Evolutionary conservation across 1,140 invertebrate species (phyloP), one percentile per base, ranked within the genome.

Genomic region (Drosophila nikananu): DNA sequence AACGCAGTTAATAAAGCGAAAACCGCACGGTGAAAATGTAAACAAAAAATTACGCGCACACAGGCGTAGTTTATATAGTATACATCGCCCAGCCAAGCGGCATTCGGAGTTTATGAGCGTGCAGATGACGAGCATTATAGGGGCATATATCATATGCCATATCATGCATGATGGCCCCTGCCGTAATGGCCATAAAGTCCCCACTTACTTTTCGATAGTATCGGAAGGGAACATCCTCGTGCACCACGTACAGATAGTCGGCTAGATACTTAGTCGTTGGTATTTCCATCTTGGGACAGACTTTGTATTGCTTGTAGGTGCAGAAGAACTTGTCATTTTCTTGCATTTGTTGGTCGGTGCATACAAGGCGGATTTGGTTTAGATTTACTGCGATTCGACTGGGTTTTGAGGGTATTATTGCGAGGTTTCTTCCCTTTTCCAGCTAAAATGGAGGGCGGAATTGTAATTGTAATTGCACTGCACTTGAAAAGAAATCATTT

Each of bases 191-290:
- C 62, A 27, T 63, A 57, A 37, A 44, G 9, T 5, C 27, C 17
- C 51, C 52, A 92, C 92, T 93, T 83, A 93, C 92, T 93, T 93
- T 93, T 64, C 91, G 80, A 91, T 93, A 93, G 71, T 93, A 93
- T 79, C 92, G 70, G 65, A 93, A 93, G 78, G 92, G 92, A 58
- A 93, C 92, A 83, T 93, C 92, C 79, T 93, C 92, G 72, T 92
- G 92, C 44, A 92, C 91, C 42, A 93, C 86, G 73, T 93, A 93
- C 17, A 93, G 78, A 89, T 93, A 93, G 75, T 93, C 92, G 74
- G 92, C 91, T 92, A 93, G 65, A 92, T 93, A 93, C 65, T 93
- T 93, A 63, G 91, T 92, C 62, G 92, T 93, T 81, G 92, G 87
- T 83, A 93, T 91, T 60, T 93, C 91, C 92, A 93, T 92, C 87